phyloP scores from a whole-genome alignment of 1,140 invertebrate genomes.

The Drosophila melanica region DNA sequence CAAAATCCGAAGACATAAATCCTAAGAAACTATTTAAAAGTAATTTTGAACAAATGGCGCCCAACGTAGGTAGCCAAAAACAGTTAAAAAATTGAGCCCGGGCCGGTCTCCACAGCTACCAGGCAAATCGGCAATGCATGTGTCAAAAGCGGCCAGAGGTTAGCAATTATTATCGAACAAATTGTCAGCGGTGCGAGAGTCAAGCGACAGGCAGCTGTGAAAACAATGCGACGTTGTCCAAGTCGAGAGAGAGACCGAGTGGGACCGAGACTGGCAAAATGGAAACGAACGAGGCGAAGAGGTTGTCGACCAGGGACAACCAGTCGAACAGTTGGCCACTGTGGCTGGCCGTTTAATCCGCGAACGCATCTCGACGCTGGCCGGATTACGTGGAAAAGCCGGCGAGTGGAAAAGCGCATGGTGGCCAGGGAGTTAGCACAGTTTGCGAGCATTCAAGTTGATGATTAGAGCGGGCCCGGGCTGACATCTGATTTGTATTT shows the following conservation, averaged over 20 bases:
- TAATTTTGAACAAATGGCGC: background rate
- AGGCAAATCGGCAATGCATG: conserved; percentile 46
- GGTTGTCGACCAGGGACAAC: conserved; percentile 35
- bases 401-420: conserved; percentile 50
- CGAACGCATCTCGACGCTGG: conserved; percentile 50
- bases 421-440: conserved; percentile 25
- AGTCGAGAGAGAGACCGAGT: too few relatives aligned
- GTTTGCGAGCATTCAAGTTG: conserved; percentile 14
- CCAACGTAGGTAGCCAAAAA: conserved; percentile 13
- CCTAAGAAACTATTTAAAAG: too few relatives aligned
- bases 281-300: conserved; percentile 15
- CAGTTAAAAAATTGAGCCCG: background rate
- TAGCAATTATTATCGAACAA: conserved; percentile 84
- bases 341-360: conserved; percentile 42
- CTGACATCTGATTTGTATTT: conserved; percentile 83
- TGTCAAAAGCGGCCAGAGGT: conserved; percentile 73
- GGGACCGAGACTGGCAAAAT: conserved; percentile 1
- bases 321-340: conserved; percentile 9
- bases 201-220: conserved; percentile 65
- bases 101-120: background rate
- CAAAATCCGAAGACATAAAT: too few relatives aligned
- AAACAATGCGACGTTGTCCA: conserved; percentile 76
- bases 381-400: conserved; percentile 58
- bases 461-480: conserved; percentile 64
- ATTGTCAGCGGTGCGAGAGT: conserved; percentile 71